Evolutionary conservation across 2,888 invertebrate species (phyloP), one percentile per base, ranked within the genome.

Genomic region (Synanthedon formicaeformis): DNA sequence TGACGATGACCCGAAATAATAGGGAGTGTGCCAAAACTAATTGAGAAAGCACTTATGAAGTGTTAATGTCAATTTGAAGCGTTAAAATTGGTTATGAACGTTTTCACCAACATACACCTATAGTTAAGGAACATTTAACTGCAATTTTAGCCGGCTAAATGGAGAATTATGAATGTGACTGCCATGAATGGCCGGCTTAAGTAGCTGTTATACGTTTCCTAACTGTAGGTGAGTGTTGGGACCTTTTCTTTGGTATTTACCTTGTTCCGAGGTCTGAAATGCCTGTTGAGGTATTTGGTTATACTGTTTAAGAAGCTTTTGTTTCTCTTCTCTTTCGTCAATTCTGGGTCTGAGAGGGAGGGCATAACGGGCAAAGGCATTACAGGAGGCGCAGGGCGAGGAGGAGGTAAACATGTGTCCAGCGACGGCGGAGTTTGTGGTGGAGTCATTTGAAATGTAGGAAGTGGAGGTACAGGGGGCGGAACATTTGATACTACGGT

Each of bases 251-350:
- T 45, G 45, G 12, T 49, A 18, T 23, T 63, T 78, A 93, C 73
- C 91, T 89, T 83, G 75, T 89, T 78, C 86, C 91, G 85, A 66
- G 88, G 85, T 70, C 90, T 91, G 67, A 91, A 90, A 63, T 92
- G 92, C 74, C 93, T 93, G 65, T 92, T 90, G 72, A 96, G 93
- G 75, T 96, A 93, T 73, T 92, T 94, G 14, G 95, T 93, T 57
- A 96, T 92, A 52, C 95, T 92, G 80, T 94, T 94, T 67, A 95
- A 94, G 52, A 96, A 92, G 77, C 95, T 94, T 67, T 92, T 94
- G 57, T 94, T 89, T 58, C 94, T 88, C 65, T 94, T 93, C 23
- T 88, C 80, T 54, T 84, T 72, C 51, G 86, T 77, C 49, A 90
- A 71, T 70, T 90, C 90, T 6, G 90, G 90, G 68, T 91, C 90